Evolutionary conservation across 2,797 vertebrate genomes (phyloP).

Genomic region (Sebastes steindachneri): DNA sequence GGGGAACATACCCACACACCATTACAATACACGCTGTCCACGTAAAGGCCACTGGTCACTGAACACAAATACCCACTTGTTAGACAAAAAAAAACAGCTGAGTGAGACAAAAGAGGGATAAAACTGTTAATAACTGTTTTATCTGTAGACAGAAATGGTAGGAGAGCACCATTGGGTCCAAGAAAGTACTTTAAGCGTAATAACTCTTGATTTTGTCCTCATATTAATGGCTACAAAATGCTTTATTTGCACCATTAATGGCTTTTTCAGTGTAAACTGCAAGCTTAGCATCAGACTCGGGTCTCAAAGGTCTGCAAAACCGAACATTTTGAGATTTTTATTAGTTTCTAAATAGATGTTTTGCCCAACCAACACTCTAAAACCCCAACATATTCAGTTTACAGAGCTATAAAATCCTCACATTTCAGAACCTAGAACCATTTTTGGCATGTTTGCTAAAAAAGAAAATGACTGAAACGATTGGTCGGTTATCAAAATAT

Average conservation of each 20-base stretch:
- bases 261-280: constrained; percentile 22
- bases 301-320: neutral
- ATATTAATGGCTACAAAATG: neutral
- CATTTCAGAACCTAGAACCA: neutral
- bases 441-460: neutral
- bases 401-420: neutral
- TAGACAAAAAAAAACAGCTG: constrained; percentile 45
- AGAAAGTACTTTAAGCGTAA: constrained; percentile 35
- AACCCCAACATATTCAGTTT: neutral
- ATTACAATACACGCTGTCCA: constrained; percentile 53
- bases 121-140: constrained; percentile 36
- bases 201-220: constrained; percentile 23
- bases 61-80: constrained; percentile 61
- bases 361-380: neutral
- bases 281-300: constrained; percentile 4
- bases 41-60: constrained; percentile 49
- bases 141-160: neutral
- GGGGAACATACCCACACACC: constrained; percentile 50
- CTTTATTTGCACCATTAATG: constrained; percentile 31
- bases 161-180: constrained; percentile 1
- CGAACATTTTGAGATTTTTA: neutral
- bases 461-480: neutral
- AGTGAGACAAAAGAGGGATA: constrained; percentile 45
- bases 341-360: neutral
- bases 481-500: neutral